Evolutionary conservation across 2,113 vertebrate species (phyloP).

Genomic region (Rousettus leschenaultii): DNA sequence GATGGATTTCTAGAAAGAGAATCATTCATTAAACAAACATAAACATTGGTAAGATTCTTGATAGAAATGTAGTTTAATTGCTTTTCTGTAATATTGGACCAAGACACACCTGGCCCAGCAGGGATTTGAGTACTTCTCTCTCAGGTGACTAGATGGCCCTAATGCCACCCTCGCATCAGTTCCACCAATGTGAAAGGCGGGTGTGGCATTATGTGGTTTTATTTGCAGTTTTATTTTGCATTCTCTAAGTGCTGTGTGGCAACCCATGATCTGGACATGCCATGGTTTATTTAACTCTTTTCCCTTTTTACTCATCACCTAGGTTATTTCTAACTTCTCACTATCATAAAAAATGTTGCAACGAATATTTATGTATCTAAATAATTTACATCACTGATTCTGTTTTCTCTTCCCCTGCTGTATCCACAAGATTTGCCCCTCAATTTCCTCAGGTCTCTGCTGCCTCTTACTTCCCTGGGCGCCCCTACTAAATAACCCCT

Average conservation of each 20-base stretch:
- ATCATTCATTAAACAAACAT: neutral
- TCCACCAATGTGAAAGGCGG: neutral
- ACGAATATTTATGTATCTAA: neutral
- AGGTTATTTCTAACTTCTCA: neutral
- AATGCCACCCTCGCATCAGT: neutral
- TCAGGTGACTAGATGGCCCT: neutral
- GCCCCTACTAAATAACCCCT: neutral
- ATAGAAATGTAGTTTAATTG: neutral
- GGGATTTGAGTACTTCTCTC: neutral
- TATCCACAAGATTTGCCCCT: neutral
- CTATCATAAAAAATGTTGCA: neutral
- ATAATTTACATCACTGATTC: neutral
- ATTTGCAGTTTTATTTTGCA: neutral
- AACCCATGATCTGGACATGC: neutral
- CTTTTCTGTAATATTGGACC: neutral
- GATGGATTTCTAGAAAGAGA: neutral
- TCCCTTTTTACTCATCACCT: neutral
- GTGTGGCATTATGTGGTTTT: neutral
- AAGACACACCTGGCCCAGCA: neutral
- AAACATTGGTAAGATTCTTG: neutral
- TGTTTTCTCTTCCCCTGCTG: accelerated
- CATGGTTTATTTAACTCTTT: neutral
- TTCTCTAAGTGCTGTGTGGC: neutral
- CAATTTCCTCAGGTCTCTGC: neutral
- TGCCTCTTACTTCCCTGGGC: neutral